phyloP scores from a whole-genome alignment of 2,797 vertebrate species.

The Acipenser transmontanus region DNA sequence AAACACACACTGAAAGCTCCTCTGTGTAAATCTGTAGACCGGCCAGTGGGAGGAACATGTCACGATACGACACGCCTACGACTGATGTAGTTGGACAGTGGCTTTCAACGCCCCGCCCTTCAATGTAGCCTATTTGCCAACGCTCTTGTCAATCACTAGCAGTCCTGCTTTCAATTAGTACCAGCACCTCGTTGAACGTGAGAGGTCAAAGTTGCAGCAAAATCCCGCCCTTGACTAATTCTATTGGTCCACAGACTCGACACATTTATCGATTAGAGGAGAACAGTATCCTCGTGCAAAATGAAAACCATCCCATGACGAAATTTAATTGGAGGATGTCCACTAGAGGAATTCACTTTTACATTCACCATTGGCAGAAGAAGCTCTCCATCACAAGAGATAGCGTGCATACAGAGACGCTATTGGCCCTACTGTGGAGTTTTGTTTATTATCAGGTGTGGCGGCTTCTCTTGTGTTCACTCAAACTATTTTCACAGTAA shows the following conservation, averaged over 20 bases:
- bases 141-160: conserved; percentile 20
- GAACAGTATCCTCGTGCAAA: conserved; percentile 58
- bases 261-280: conserved; percentile 39
- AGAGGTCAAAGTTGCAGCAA: conserved; percentile 39
- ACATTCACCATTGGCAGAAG: conserved; percentile 14
- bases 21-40: conserved; percentile 72
- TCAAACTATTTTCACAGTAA: no score
- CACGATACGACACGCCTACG: conserved; percentile 39
- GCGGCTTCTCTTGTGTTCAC: conserved; percentile 9
- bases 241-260: conserved; percentile 39
- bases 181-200: conserved; percentile 21
- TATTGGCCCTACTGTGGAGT: conserved; percentile 19
- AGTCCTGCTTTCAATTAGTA: conserved; percentile 12
- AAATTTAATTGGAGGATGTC: conserved; percentile 44
- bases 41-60: conserved; percentile 67
- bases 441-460: conserved; percentile 30
- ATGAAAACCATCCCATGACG: conserved; percentile 53
- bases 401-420: not conserved
- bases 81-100: conserved; percentile 34
- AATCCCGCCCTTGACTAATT: conserved; percentile 12
- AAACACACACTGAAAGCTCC: conserved; percentile 69
- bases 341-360: conserved; percentile 18
- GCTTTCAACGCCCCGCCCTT: conserved; percentile 24
- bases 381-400: conserved; percentile 9
- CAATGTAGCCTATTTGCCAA: conserved; percentile 26